Base-by-base conservation (phyloP, 2,888 invertebrate species). In the Drosophila aldrichi region DNA sequence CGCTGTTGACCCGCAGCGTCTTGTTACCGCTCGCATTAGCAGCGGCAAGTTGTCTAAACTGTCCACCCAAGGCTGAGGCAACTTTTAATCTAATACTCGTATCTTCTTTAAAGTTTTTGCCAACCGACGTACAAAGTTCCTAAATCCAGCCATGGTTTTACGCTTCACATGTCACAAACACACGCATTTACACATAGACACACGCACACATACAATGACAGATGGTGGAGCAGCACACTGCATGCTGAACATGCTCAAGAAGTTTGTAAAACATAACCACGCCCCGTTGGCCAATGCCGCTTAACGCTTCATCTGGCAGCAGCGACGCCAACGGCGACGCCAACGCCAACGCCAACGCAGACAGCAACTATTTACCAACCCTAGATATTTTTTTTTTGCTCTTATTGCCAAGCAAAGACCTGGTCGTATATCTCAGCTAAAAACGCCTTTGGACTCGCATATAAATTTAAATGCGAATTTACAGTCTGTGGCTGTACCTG, bases 101-200 rank as follows among this genome's bases (percentile, higher is more conserved):
- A 85, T 85, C 84, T 85, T 84, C 84, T 88, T 85, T 85, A 85
- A 85, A 85, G 88, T 85, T 85, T 79, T 70, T 70, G 59, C 74
- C 81, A 74, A 76, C 77, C 77, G 63, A 87, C 74, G 78, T 70
- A 88, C 83, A 88, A 88, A 86, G 81, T 85, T 85, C 78, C 78
- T 85, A 85, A 84, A 84, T 88, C 88, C 86, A 86, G 83, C 88
- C 74, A 86, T 83, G 84, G 84, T 85, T 85, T 85, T 88, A 85
- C 84, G 84, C 88, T 88, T 85, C 84, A 85, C 84, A 85, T 85
- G 87, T 88, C 88, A 73, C 88, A 86, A 77, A 71, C 88, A 85
- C 73, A 73, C 54, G 56, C 59, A 59, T 20, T n/a, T 22, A 40
- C 46, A 57, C 44, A 18, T 36, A 32, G 44, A 49, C 29, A 18